A percentile compares a stretch with the other conserved stretches of the same genome.
These are phyloP conservation scores for Andricus grossulariae DNA, from an alignment of 1,140 invertebrate genomes.

Conservation along the genomic window DNA sequence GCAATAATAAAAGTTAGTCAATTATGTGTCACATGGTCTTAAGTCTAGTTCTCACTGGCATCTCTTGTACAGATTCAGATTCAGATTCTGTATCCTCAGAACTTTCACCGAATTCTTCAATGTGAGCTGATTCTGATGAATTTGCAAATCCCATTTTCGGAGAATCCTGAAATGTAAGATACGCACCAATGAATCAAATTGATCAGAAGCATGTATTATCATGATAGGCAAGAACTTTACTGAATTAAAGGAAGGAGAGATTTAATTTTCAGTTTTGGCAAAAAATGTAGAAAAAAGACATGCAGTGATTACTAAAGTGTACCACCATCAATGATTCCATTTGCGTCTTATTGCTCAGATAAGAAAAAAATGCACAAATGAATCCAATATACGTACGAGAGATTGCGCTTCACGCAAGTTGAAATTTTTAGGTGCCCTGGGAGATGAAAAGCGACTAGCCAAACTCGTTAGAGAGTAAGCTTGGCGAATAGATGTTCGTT, in stretches of 20 bases:
- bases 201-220: too few relatives aligned
- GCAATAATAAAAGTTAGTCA: conserved; percentile 43
- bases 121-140: conserved; percentile 68
- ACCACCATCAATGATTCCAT: too few relatives aligned
- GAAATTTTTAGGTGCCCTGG: conserved; percentile 54
- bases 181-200: conserved; percentile 48
- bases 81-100: conserved; percentile 65
- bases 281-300: too few relatives aligned
- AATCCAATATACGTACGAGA: conserved; percentile 45
- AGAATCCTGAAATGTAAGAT: conserved; percentile 62
- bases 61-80: conserved; percentile 58
- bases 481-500: conserved; percentile 73
- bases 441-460: conserved; percentile 66
- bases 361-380: too few relatives aligned
- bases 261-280: too few relatives aligned
- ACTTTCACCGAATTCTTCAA: conserved; percentile 65
- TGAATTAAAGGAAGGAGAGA: too few relatives aligned
- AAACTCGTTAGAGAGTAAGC: conserved; percentile 78
- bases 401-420: conserved; percentile 50
- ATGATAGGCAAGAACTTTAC: too few relatives aligned
- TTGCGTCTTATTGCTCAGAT: too few relatives aligned
- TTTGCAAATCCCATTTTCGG: conserved; percentile 59
- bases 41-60: conserved; percentile 65
- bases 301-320: too few relatives aligned
- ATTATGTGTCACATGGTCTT: conserved; percentile 59